Conservation (phyloP, 2,113 vertebrate species). For the Picathartes gymnocephalus region DNA sequence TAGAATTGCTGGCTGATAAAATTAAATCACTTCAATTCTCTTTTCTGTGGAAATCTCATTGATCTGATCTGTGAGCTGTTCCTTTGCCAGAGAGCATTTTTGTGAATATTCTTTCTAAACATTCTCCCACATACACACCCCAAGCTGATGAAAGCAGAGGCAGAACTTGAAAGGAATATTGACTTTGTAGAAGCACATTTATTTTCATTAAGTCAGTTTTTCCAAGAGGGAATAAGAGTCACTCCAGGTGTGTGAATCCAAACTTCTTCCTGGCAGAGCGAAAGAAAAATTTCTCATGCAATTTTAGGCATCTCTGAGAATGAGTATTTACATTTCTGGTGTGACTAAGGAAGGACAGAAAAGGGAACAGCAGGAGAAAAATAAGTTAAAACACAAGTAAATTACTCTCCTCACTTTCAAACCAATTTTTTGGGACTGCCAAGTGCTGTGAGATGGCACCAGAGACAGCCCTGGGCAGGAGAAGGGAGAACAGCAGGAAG, state of each 20-base stretch:
- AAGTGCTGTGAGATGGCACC: neutral
- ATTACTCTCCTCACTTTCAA: neutral
- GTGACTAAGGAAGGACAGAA: neutral
- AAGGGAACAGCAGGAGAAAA: neutral
- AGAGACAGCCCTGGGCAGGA: neutral
- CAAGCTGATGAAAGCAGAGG: conserved; percentile 24
- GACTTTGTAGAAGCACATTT: conserved; percentile 34
- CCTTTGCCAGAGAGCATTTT: conserved; percentile 27
- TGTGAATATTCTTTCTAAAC: conserved; percentile 29
- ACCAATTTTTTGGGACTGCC: neutral
- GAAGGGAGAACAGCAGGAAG: neutral
- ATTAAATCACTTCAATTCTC: conserved; percentile 11
- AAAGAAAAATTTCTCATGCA: neutral
- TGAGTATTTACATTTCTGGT: conserved; percentile 22
- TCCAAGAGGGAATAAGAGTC: conserved; percentile 23
- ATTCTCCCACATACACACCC: neutral
- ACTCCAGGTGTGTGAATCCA: conserved; percentile 4
- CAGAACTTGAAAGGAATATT: conserved; percentile 51
- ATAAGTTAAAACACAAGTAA: neutral
- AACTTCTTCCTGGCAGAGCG: conserved; percentile 8
- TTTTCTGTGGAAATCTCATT: conserved; percentile 43
- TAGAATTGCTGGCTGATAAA: neutral
- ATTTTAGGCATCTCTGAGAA: neutral
- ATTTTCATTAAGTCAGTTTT: conserved; percentile 48
- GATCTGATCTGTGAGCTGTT: conserved; percentile 50